phyloP scores from a whole-genome alignment of 2,113 vertebrate species.

The Prinia subflava region DNA sequence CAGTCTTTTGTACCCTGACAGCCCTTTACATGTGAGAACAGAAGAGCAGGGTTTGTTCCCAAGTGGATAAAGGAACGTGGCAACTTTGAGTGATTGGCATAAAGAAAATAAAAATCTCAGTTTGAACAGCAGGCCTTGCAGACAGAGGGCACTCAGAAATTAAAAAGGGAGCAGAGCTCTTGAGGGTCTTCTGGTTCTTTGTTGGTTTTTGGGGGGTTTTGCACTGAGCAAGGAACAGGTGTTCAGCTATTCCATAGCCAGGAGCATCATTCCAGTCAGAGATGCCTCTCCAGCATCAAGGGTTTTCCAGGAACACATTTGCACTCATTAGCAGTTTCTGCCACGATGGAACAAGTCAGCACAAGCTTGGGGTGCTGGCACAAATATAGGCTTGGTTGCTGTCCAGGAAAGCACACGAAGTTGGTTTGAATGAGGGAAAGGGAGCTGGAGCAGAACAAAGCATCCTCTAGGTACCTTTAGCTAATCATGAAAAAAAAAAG shows the following conservation, averaged over 20 bases:
- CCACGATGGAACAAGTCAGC: slow-evolving; percentile 30
- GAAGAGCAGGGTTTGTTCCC: not conserved
- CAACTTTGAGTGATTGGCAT: not conserved
- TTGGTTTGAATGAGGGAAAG: not conserved
- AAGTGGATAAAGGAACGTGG: not conserved
- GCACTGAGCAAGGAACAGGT: slow-evolving; percentile 13
- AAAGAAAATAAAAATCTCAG: not conserved
- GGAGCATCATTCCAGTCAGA: slow-evolving; percentile 43
- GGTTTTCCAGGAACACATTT: slow-evolving; percentile 61
- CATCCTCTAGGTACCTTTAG: not conserved
- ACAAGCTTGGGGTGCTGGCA: slow-evolving; percentile 50
- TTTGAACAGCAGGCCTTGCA: not conserved
- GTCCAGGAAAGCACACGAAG: slow-evolving; percentile 21
- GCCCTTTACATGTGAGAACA: not conserved
- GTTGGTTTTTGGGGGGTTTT: not conserved
- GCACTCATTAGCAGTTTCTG: slow-evolving; percentile 47
- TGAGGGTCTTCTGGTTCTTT: not conserved
- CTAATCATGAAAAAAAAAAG: not conserved
- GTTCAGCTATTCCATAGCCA: slow-evolving; percentile 44
- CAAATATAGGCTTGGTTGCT: not conserved
- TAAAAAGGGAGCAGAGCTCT: not conserved
- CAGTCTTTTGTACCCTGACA: not conserved
- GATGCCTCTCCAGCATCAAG: not conserved
- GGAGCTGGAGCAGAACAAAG: not conserved
- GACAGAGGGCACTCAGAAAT: not conserved